Percentiles rank a stretch among this genome's conserved stretches.
phyloP scores from a whole-genome alignment of 1,140 invertebrate species.

The Dinoponera quadriceps region DNA sequence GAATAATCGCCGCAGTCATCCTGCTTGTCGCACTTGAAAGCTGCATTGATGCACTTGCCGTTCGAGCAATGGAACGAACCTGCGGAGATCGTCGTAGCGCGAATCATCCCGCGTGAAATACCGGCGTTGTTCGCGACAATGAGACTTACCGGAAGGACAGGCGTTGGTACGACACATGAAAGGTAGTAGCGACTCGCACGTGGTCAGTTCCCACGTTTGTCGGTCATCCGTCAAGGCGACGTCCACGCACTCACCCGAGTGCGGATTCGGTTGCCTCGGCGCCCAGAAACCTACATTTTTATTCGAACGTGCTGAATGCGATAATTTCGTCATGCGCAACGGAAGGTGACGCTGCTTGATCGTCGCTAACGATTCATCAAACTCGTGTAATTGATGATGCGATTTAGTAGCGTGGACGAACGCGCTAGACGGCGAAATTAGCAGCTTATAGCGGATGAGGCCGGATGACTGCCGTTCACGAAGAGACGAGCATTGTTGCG shows the following conservation, averaged over 20 bases:
- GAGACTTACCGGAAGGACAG: conserved; percentile 93
- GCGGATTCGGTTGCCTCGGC: conserved; percentile 93
- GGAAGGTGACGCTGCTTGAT: background rate
- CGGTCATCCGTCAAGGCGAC: conserved; percentile 90
- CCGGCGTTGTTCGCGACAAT: background rate
- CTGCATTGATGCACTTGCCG: conserved; percentile 95
- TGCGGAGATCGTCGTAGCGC: conserved; percentile 71
- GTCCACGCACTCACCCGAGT: conserved; percentile 95
- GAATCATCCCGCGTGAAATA: background rate
- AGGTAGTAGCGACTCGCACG: conserved; percentile 96
- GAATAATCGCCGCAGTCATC: conserved; percentile 97
- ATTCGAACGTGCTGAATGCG: background rate
- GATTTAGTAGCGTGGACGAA: conserved; percentile 39
- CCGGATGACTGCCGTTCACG: conserved; percentile 49
- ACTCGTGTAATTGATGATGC: conserved; percentile 34
- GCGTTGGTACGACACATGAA: conserved; percentile 97
- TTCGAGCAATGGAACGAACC: conserved; percentile 97
- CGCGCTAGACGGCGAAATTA: conserved; percentile 74
- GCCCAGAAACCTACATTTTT: conserved; percentile 92
- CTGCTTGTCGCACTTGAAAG: conserved; percentile 96
- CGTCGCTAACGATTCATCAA: conserved; percentile 3
- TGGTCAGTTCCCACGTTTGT: conserved; percentile 96
- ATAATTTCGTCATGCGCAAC: background rate
- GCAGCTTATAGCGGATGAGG: conserved; percentile 34
- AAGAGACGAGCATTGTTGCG: conserved; percentile 60